These are phyloP conservation scores for Meteorus sp. DNA, from an alignment of 1,140 invertebrate genomes.

Conservation along the genomic window DNA sequence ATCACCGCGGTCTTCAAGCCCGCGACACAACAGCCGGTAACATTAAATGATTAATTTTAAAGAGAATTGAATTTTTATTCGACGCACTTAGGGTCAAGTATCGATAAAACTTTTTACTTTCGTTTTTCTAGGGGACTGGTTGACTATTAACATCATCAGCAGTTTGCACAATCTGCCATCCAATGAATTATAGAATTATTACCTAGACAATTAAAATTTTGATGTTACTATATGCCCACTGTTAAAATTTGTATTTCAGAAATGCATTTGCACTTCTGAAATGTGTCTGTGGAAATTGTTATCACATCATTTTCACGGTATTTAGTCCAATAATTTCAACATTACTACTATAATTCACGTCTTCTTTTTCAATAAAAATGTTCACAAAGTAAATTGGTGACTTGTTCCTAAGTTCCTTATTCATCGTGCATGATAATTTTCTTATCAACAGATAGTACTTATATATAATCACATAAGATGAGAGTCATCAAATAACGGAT, in stretches of 20 bases:
- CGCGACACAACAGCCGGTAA: conserved; percentile 41
- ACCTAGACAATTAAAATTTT: background rate
- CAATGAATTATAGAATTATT: background rate
- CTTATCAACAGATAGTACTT: background rate
- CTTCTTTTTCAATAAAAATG: conserved; percentile 12
- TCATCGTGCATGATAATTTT: background rate
- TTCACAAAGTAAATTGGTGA: background rate
- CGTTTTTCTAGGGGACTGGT: conserved; percentile 30
- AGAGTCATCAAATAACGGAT: no score
- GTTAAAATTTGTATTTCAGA: background rate
- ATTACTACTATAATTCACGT: no score
- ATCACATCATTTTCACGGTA: background rate
- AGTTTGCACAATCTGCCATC: conserved; percentile 10
- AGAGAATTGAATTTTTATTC: background rate
- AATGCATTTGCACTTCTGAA: background rate
- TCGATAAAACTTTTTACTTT: conserved; percentile 19
- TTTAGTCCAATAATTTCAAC: no score
- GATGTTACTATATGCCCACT: background rate
- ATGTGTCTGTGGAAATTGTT: background rate
- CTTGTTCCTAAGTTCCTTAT: background rate
- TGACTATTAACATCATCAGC: conserved; percentile 28
- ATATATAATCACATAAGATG: no score
- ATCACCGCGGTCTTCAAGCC: conserved; percentile 42
- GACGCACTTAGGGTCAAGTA: background rate
- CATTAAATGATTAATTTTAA: conserved; percentile 9